phyloP scores from a whole-genome alignment of 2,797 vertebrate species.

The Crotalus adamanteus region DNA sequence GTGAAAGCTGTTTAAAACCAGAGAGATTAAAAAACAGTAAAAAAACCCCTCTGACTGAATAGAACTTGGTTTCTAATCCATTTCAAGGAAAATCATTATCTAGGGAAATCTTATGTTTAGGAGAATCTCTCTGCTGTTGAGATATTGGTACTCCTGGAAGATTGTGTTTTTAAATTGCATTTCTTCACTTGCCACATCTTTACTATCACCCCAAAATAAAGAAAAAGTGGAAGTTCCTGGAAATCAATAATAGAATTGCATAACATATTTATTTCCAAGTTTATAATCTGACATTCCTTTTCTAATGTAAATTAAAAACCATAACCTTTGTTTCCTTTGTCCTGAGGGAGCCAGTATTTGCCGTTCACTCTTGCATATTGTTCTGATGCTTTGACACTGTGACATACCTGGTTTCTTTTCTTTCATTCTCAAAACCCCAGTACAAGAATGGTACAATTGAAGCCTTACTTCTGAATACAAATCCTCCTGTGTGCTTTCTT shows the following conservation, averaged over 20 bases:
- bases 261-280: background rate
- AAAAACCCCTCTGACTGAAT: background rate
- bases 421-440: background rate
- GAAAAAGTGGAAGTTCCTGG: background rate
- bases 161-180: background rate
- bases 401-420: background rate
- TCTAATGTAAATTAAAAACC: background rate
- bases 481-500: constrained; percentile 3
- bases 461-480: background rate
- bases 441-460: background rate
- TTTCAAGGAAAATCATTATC: background rate
- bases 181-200: background rate
- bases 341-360: background rate
- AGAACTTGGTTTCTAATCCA: background rate
- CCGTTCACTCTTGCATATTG: background rate
- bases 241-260: background rate
- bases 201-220: background rate
- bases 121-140: background rate
- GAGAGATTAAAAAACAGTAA: background rate
- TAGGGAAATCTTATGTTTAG: background rate
- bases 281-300: background rate
- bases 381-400: background rate
- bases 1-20: background rate
- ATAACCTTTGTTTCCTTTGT: background rate
- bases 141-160: background rate